These are phyloP conservation scores for Murina feae DNA, from an alignment of 2,113 vertebrate species.

Conservation along the genomic window DNA sequence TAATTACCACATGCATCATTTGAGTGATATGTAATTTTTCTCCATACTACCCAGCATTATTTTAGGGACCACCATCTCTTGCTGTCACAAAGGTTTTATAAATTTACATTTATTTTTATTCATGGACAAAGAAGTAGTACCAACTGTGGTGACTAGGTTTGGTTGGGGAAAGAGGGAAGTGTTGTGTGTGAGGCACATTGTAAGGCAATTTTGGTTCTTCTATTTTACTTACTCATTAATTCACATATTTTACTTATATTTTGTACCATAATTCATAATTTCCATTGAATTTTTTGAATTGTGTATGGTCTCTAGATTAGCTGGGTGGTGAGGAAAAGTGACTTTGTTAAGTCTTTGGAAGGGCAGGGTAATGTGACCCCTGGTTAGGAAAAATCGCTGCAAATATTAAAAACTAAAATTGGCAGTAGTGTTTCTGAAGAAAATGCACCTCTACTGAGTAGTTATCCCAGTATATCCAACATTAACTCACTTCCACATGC, in stretches of 20 bases:
- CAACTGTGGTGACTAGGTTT: background rate
- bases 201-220: background rate
- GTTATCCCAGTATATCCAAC: background rate
- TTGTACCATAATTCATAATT: background rate
- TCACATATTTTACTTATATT: background rate
- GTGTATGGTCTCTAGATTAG: constrained; percentile 1
- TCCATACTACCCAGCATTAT: background rate
- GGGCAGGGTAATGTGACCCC: background rate
- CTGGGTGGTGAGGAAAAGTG: background rate
- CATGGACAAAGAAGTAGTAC: background rate
- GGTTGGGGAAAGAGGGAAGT: background rate
- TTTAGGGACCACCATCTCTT: background rate
- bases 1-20: background rate
- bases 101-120: constrained; percentile 6
- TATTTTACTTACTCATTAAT: background rate
- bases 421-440: constrained; percentile 3
- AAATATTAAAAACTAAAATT: background rate
- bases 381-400: background rate
- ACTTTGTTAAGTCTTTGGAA: constrained; percentile 3
- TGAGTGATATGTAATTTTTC: background rate
- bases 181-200: background rate
- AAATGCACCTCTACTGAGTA: background rate
- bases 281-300: background rate
- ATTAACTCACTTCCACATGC: background rate
- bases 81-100: background rate